phyloP scores from a whole-genome alignment of 92 coral and sea anemone genomes.

The Zoanthus sociatus region DNA sequence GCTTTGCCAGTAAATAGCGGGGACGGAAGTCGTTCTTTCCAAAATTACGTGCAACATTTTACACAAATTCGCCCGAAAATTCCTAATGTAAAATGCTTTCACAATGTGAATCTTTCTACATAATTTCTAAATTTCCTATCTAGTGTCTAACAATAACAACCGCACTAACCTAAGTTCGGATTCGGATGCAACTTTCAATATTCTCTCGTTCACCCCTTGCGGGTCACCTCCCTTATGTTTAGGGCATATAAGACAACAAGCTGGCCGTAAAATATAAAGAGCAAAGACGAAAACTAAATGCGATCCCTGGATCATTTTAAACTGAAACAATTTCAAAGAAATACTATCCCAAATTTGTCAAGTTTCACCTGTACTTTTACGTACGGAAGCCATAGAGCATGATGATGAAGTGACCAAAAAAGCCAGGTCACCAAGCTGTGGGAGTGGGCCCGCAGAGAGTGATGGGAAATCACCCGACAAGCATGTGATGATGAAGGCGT shows the following conservation, averaged over 20 bases:
- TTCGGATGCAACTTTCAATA: neutral
- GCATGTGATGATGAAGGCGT: neutral
- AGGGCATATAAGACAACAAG: neutral
- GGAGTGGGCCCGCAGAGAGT: neutral
- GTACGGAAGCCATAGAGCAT: neutral
- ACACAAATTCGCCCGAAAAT: too few relatives aligned
- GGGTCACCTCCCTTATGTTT: neutral
- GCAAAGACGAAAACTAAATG: neutral
- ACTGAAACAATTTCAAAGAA: neutral
- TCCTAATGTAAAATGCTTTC: too few relatives aligned
- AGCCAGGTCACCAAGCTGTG: neutral
- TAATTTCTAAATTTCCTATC: too few relatives aligned
- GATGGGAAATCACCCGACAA: slow-evolving; percentile 3
- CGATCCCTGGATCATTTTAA: neutral
- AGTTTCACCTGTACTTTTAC: neutral
- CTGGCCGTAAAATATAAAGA: neutral
- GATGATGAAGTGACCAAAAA: neutral
- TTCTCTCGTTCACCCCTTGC: neutral
- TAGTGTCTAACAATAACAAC: too few relatives aligned
- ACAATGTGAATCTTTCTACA: too few relatives aligned
- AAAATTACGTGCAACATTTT: too few relatives aligned
- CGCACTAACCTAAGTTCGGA: neutral
- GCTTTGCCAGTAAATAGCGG: too few relatives aligned
- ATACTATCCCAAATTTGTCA: neutral
- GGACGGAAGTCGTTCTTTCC: too few relatives aligned